A percentile compares a stretch with the other conserved stretches of the same genome.
Conservation (phyloP, 1,140 invertebrate genomes). For the Neelides sp. region DNA sequence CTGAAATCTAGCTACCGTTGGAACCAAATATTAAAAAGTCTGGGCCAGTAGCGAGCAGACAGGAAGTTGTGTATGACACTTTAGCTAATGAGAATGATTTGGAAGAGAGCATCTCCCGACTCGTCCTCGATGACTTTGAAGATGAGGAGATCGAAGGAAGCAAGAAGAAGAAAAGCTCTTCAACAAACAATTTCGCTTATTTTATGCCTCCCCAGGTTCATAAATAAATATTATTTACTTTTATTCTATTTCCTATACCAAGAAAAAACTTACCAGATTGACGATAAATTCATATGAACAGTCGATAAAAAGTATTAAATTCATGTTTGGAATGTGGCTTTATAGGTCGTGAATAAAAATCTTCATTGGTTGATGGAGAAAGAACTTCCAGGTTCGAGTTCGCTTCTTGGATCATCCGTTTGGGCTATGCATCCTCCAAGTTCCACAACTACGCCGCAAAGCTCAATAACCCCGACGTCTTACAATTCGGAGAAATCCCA, state of each 20-base stretch:
- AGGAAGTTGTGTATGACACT: constrained; percentile 18
- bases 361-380: constrained; percentile 24
- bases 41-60: neutral
- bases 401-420: constrained; percentile 26
- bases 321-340: too few relatives aligned
- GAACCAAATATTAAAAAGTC: neutral
- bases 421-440: constrained; percentile 29
- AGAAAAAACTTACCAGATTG: too few relatives aligned
- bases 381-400: constrained; percentile 20
- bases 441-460: neutral
- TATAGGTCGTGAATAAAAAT: constrained; percentile 23
- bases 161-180: constrained; percentile 6
- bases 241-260: too few relatives aligned
- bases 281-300: too few relatives aligned
- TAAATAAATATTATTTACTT: too few relatives aligned
- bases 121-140: constrained; percentile 22
- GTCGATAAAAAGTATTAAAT: too few relatives aligned
- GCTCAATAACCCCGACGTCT: too few relatives aligned
- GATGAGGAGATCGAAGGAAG: constrained; percentile 22
- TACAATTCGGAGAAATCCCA: too few relatives aligned
- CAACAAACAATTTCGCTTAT: constrained; percentile 11
- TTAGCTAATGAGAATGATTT: constrained; percentile 26
- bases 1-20: neutral
- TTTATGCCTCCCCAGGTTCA: constrained; percentile 27
- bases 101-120: constrained; percentile 27